These are phyloP conservation scores for Torymus aiolomorphi DNA, from an alignment of 2,888 invertebrate species.

Conservation along the genomic window DNA sequence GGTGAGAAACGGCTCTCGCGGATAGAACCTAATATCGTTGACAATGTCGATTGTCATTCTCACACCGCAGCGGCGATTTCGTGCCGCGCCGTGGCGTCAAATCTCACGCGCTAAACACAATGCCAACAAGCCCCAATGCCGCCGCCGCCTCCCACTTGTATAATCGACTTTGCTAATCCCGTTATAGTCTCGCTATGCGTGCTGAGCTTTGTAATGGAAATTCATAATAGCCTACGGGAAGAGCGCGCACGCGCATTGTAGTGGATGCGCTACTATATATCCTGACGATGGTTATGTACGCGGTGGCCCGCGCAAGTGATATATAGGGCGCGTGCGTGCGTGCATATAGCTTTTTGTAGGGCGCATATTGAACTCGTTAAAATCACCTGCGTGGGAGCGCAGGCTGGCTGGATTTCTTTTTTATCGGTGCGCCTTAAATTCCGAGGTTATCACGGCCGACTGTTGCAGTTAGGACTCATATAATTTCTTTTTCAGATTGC, in stretches of 20 bases:
- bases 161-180: conserved; percentile 60
- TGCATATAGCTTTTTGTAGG: background rate
- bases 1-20: background rate
- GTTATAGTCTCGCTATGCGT: conserved; percentile 24
- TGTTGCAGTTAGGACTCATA: too few relatives aligned
- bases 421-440: too few relatives aligned
- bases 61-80: conserved; percentile 17
- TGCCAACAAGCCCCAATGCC: conserved; percentile 26
- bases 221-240: conserved; percentile 23
- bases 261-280: background rate
- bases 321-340: too few relatives aligned
- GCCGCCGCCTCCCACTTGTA: conserved; percentile 32
- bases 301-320: too few relatives aligned
- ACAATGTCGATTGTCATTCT: conserved; percentile 46
- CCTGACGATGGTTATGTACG: background rate
- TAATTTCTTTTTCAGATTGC: too few relatives aligned
- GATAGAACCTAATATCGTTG: conserved; percentile 13
- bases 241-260: conserved; percentile 5
- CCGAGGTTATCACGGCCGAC: too few relatives aligned
- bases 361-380: conserved; percentile 6
- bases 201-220: conserved; percentile 59
- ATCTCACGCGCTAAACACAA: conserved; percentile 46
- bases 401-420: too few relatives aligned
- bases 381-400: background rate
- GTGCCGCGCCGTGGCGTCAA: conserved; percentile 7